Evolutionary conservation across 2,888 invertebrate genomes (phyloP).

Genomic region (Watsonalla cultraria): DNA sequence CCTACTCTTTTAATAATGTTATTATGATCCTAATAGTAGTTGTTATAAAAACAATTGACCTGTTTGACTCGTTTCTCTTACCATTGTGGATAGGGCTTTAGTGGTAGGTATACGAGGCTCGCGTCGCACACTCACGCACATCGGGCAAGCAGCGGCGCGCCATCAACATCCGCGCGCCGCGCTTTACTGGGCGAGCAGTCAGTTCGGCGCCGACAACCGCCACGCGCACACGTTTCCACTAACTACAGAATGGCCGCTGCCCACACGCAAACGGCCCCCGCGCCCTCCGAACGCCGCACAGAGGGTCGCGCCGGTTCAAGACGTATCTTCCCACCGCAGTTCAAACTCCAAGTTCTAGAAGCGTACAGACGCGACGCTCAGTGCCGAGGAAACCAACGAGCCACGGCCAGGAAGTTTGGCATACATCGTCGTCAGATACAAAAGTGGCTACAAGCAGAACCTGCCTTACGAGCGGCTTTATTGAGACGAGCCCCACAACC

Average conservation of each 20-base stretch:
- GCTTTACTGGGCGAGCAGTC: slow-evolving; percentile 66
- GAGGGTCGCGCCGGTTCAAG: slow-evolving; percentile 86
- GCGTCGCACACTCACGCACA: slow-evolving; percentile 71
- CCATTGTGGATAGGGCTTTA: slow-evolving; percentile 38
- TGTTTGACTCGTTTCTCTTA: neutral
- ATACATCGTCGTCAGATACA: slow-evolving; percentile 94
- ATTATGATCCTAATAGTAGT: too few relatives aligned
- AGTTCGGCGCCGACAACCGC: slow-evolving; percentile 74
- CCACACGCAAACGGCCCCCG: slow-evolving; percentile 69
- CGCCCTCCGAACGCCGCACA: slow-evolving; percentile 69
- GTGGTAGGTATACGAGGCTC: slow-evolving; percentile 65
- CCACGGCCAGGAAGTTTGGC: slow-evolving; percentile 93
- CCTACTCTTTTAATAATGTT: too few relatives aligned
- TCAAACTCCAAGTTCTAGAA: slow-evolving; percentile 92
- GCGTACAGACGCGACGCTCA: slow-evolving; percentile 92
- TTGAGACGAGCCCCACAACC: slow-evolving; percentile 68
- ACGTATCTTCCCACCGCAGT: slow-evolving; percentile 92
- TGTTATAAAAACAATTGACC: too few relatives aligned
- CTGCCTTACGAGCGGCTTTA: slow-evolving; percentile 86
- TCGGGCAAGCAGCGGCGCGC: slow-evolving; percentile 74
- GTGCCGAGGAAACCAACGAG: slow-evolving; percentile 93
- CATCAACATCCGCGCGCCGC: slow-evolving; percentile 61
- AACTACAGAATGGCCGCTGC: slow-evolving; percentile 61
- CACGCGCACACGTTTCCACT: slow-evolving; percentile 61
- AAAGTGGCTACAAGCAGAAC: slow-evolving; percentile 94